phyloP scores from a whole-genome alignment of 2,888 invertebrate species.

The Troides helena region DNA sequence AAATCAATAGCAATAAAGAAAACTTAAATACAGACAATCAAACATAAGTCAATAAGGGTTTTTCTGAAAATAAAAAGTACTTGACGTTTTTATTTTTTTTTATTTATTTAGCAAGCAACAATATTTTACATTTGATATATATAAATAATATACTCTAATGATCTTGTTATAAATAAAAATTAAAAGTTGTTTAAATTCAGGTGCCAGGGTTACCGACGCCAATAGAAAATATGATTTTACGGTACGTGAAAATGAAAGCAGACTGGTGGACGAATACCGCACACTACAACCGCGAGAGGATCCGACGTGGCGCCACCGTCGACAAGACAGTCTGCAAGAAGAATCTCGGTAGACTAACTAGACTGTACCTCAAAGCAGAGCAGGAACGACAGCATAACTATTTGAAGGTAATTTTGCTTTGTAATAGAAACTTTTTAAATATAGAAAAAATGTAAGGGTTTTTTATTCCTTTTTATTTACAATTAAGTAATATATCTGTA shows the following conservation, averaged over 20 bases:
- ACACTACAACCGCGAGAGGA: slow-evolving; percentile 99
- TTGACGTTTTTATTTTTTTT: no score
- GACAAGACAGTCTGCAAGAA: slow-evolving; percentile 99
- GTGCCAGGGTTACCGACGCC: slow-evolving; percentile 99
- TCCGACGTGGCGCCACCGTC: slow-evolving; percentile 99
- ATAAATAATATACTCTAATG: no score
- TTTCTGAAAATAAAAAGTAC: no score
- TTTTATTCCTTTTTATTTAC: no score
- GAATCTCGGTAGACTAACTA: slow-evolving; percentile 98
- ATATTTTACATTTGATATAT: no score
- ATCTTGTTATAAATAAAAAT: no score
- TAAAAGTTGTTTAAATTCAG: slow-evolving; percentile 49
- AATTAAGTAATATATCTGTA: no score
- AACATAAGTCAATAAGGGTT: no score
- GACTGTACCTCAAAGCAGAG: slow-evolving; percentile 98
- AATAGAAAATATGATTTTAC: slow-evolving; percentile 99
- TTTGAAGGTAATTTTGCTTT: slow-evolving; percentile 84
- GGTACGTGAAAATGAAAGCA: slow-evolving; percentile 99
- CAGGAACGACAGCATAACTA: slow-evolving; percentile 99
- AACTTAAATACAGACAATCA: no score
- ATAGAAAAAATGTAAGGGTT: no score
- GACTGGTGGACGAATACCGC: slow-evolving; percentile 99
- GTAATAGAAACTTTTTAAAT: not conserved
- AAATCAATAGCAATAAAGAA: no score
- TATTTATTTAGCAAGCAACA: no score